A percentile compares a stretch with the other conserved stretches of the same genome.
Conservation (phyloP, 2,888 invertebrate genomes). For the Tillus elongatus region DNA sequence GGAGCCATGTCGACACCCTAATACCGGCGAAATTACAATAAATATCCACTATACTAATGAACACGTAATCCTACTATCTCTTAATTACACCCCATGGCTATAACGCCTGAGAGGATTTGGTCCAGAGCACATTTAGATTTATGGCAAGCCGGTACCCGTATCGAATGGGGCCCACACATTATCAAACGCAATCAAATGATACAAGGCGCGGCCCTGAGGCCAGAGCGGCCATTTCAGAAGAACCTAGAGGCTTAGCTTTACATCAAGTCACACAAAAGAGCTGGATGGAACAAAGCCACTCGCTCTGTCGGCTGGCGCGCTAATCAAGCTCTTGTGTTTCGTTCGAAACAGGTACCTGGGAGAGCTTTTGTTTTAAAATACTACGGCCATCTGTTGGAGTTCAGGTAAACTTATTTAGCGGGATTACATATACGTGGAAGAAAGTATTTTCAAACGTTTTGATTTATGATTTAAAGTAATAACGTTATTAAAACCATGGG, state of each 20-base stretch:
- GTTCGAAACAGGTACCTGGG: constrained; percentile 15
- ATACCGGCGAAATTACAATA: constrained; percentile 31
- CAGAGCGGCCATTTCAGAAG: too few relatives aligned
- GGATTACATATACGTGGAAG: too few relatives aligned
- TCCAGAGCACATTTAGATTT: constrained; percentile 27
- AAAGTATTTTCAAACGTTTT: too few relatives aligned
- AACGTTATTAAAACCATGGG: too few relatives aligned
- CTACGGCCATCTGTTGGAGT: constrained; percentile 34
- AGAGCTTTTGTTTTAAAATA: constrained; percentile 31
- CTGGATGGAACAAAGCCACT: constrained; percentile 5
- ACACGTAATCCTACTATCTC: constrained; percentile 36
- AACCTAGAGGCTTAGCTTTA: too few relatives aligned
- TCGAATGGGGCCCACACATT: constrained; percentile 20
- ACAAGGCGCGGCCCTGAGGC: neutral
- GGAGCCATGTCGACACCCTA: constrained; percentile 31
- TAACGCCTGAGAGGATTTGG: constrained; percentile 23
- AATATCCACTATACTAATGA: constrained; percentile 35
- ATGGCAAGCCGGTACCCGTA: constrained; percentile 27
- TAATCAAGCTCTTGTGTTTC: neutral
- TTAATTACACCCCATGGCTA: constrained; percentile 32
- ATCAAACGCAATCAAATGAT: constrained; percentile 6
- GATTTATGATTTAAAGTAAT: too few relatives aligned
- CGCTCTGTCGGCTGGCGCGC: neutral
- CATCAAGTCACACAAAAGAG: constrained; percentile 32
- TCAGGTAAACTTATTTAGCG: constrained; percentile 14